Evolutionary conservation across 2,888 invertebrate species (phyloP), one percentile per base, ranked within the genome.

Genomic region (Drosophila incognita): DNA sequence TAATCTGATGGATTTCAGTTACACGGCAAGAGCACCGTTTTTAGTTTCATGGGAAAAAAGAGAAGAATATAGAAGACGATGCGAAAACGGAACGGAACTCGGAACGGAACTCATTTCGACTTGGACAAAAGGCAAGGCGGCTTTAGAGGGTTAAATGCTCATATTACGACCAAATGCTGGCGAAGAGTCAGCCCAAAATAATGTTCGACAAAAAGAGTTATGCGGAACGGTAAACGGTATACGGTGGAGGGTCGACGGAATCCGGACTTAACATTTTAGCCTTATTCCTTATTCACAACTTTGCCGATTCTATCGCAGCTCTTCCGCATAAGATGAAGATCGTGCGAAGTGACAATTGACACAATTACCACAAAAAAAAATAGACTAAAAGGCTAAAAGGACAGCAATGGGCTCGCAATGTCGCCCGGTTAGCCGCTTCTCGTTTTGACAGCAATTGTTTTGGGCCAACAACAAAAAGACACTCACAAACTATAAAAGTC

Each of bases 311-410:
- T 85, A 89, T 85, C 87, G 74, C 52, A 58, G 62, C 63, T 66
- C 80, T 79, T 84, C 83, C 83, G 79, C 57, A 53, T 46, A 48
- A 60, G 74, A 59, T 71, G 67, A 65, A 73, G 78, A 79, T 80
- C 86, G 83, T 83, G 83, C 78, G 88, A 83, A 87, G 68, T 77
- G 86, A 89, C 86, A 86, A 86, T 86, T 89, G 89, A 73, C 80
- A 89, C 85, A 86, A 88, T 88, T 84, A 86, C 66, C 59, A 60
- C 59, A 54, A 63, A 46, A 29, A 13, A 54, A 29, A 48, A 67
- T 51, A 52, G 49, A 36, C 27, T 35, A 35, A 46, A 61, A 29
- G 31, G n/a, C 54, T n/a, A 36, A 56, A 27, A 38, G 56, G 56
- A 56, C 21, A 21, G 40, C 38, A 57, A 57, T 7, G 11, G 40